A percentile compares a stretch with the other conserved stretches of the same genome.
Conservation (phyloP, 2,797 vertebrate genomes). For the Pseudomugil tenellus region DNA sequence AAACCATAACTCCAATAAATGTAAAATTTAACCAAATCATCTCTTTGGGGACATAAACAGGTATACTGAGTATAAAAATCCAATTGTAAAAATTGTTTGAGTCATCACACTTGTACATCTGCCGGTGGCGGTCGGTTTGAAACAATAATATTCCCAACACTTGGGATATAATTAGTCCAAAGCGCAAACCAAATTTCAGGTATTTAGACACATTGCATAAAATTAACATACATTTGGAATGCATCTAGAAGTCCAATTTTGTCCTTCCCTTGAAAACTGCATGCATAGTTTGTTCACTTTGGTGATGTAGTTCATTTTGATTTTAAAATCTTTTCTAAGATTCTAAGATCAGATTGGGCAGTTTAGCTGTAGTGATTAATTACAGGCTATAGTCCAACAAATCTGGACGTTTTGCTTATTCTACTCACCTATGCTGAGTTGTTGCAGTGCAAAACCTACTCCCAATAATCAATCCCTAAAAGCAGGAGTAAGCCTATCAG, state of each 20-base stretch:
- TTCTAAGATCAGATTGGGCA: too few relatives aligned
- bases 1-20: too few relatives aligned
- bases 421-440: neutral
- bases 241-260: neutral
- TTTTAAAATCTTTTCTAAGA: too few relatives aligned
- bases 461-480: neutral
- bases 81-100: too few relatives aligned
- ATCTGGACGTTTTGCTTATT: neutral
- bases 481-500: neutral
- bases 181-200: neutral
- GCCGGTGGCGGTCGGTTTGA: too few relatives aligned
- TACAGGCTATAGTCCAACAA: constrained; percentile 2
- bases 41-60: too few relatives aligned
- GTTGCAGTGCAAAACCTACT: constrained; percentile 1
- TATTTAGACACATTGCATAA: neutral
- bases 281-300: neutral
- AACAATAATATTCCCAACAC: too few relatives aligned
- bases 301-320: too few relatives aligned
- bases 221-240: neutral
- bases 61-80: too few relatives aligned
- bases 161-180: neutral
- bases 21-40: too few relatives aligned
- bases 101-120: too few relatives aligned
- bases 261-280: neutral
- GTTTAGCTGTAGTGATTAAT: too few relatives aligned